These are phyloP conservation scores for Erannis defoliaria DNA, from an alignment of 2,888 invertebrate genomes.

Conservation along the genomic window DNA sequence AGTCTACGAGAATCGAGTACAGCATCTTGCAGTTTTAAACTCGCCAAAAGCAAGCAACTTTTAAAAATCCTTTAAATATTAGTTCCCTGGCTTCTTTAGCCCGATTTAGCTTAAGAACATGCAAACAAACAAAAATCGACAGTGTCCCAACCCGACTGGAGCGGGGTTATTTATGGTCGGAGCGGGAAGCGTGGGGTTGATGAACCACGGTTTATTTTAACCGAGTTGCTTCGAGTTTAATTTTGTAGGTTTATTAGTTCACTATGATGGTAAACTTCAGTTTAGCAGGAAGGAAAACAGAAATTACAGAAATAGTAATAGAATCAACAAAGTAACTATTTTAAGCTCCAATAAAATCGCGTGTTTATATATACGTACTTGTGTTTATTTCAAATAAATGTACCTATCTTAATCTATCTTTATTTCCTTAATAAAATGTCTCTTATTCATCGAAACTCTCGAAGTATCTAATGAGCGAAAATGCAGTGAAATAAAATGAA, in stretches of 20 bases:
- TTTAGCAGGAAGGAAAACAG: constrained; percentile 8
- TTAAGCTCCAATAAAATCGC: no score
- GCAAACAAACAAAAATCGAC: constrained; percentile 23
- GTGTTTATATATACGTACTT: no score
- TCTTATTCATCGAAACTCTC: no score
- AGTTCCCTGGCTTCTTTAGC: not conserved
- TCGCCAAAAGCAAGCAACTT: not conserved
- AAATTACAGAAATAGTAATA: not conserved
- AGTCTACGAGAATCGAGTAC: no score
- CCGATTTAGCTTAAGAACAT: not conserved
- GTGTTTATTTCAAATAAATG: no score
- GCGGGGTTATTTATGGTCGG: constrained; percentile 40
- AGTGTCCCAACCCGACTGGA: not conserved
- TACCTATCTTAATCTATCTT: no score
- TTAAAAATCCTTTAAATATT: not conserved
- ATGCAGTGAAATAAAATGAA: no score
- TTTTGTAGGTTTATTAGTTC: constrained; percentile 11
- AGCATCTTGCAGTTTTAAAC: not conserved
- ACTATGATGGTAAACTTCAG: not conserved
- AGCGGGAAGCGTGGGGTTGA: constrained; percentile 49
- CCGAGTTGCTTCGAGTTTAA: constrained; percentile 24
- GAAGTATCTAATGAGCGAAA: no score
- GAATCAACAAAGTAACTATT: not conserved
- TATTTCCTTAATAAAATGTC: no score
- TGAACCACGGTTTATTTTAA: constrained; percentile 60